Conservation (phyloP, 2,797 vertebrate species). For the Lagocephalus sceleratus region DNA sequence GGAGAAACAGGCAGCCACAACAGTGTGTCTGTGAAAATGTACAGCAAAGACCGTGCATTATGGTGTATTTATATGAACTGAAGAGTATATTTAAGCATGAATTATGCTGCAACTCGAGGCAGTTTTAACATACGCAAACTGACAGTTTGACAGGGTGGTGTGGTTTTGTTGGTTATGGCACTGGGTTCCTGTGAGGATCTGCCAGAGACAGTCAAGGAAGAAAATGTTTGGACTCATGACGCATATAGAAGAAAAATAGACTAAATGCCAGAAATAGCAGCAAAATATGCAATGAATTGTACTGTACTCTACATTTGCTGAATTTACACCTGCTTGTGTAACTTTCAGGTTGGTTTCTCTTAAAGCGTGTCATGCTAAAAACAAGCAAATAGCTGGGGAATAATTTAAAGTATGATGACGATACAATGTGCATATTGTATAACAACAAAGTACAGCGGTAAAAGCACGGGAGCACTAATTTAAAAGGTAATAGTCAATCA, state of each 20-base stretch:
- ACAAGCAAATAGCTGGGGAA: constrained; percentile 31
- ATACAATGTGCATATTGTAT: constrained; percentile 45
- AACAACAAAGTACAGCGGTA: constrained; percentile 36
- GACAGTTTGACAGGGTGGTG: constrained; percentile 39
- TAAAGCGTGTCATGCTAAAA: constrained; percentile 43
- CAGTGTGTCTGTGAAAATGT: constrained; percentile 28
- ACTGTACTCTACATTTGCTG: constrained; percentile 1
- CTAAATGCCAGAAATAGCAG: neutral
- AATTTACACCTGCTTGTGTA: constrained; percentile 13
- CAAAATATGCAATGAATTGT: neutral
- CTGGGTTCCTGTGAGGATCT: constrained; percentile 28
- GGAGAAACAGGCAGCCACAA: constrained; percentile 37
- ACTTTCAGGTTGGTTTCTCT: constrained; percentile 39
- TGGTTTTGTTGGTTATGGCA: constrained; percentile 25
- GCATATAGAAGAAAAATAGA: constrained; percentile 8
- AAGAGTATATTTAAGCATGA: constrained; percentile 36
- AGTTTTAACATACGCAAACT: constrained; percentile 35
- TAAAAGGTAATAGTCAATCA: constrained; percentile 64
- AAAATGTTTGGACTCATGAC: constrained; percentile 9
- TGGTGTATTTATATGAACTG: constrained; percentile 37
- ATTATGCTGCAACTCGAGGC: constrained; percentile 28
- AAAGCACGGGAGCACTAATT: no score
- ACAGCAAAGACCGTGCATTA: constrained; percentile 14
- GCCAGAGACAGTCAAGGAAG: constrained; percentile 4
- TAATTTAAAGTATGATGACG: constrained; percentile 36